phyloP scores from a whole-genome alignment of 2,797 vertebrate genomes.

The Propithecus deckenii region DNA sequence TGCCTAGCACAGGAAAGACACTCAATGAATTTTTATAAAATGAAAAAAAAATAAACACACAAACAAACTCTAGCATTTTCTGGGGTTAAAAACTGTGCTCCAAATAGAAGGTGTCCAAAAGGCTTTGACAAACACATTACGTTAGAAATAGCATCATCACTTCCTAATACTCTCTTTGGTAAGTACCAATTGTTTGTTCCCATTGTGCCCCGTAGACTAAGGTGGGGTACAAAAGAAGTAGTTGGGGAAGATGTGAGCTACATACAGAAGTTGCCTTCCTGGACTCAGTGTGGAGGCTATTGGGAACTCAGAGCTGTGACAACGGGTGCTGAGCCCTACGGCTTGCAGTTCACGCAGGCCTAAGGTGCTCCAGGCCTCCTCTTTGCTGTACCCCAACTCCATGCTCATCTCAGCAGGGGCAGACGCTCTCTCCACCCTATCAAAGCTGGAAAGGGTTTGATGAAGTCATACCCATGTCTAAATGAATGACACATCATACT shows the following conservation, averaged over 20 bases:
- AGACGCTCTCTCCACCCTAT: not conserved
- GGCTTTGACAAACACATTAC: not conserved
- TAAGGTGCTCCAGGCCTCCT: not conserved
- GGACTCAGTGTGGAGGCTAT: not conserved
- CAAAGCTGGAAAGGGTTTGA: not conserved
- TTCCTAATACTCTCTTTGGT: not conserved
- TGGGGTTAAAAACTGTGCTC: not conserved
- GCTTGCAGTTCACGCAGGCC: not conserved
- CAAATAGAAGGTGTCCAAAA: not conserved
- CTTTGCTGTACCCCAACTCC: rapidly evolving
- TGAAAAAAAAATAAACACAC: not conserved
- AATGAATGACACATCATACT: not conserved
- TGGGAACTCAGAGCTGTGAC: not conserved
- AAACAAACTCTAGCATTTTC: not conserved
- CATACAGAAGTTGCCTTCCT: not conserved
- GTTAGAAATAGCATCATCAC: not conserved
- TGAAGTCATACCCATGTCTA: not conserved
- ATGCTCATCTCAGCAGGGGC: not conserved
- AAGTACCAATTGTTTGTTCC: not conserved
- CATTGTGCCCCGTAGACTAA: not conserved
- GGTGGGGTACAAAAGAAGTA: not conserved
- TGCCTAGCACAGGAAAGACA: not conserved
- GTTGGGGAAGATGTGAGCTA: not conserved
- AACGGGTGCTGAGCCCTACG: not conserved
- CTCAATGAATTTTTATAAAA: constrained; percentile 21